A percentile compares a stretch with the other conserved stretches of the same genome.
phyloP scores from a whole-genome alignment of 1,140 invertebrate species.

The Brachionus plicatilis region DNA sequence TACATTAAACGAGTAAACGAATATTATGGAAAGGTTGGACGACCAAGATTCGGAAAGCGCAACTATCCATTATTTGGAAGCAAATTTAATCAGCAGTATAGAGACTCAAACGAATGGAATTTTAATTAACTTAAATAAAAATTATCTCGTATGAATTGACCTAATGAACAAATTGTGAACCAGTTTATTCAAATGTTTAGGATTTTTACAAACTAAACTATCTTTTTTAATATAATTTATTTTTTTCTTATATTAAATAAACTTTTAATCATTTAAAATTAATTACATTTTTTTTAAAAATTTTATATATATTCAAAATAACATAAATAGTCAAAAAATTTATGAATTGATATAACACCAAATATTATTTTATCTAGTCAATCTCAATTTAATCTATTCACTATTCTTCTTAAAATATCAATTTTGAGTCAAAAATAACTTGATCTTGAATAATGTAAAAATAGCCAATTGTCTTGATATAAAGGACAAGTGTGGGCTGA shows the following conservation, averaged over 20 bases:
- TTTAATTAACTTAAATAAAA: neutral
- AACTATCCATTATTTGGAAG: neutral
- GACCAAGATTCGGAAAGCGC: slow-evolving; percentile 34
- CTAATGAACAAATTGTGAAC: neutral
- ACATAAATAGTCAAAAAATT: too few species aligned
- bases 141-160: neutral
- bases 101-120: neutral
- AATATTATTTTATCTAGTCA: too few species aligned
- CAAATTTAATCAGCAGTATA: neutral
- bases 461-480: too few species aligned
- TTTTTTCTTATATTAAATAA: neutral
- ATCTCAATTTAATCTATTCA: too few species aligned
- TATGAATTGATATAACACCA: too few species aligned
- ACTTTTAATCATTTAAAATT: neutral
- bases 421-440: too few species aligned
- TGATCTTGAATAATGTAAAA: too few species aligned
- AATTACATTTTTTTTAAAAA: too few species aligned
- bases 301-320: too few species aligned
- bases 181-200: neutral
- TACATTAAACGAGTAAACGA: slow-evolving; percentile 24
- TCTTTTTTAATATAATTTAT: neutral
- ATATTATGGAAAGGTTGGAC: slow-evolving; percentile 17
- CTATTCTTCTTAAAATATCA: too few species aligned
- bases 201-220: neutral
- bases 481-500: too few species aligned